phyloP scores from a whole-genome alignment of 1,140 invertebrate species.

The Saccostrea echinata region DNA sequence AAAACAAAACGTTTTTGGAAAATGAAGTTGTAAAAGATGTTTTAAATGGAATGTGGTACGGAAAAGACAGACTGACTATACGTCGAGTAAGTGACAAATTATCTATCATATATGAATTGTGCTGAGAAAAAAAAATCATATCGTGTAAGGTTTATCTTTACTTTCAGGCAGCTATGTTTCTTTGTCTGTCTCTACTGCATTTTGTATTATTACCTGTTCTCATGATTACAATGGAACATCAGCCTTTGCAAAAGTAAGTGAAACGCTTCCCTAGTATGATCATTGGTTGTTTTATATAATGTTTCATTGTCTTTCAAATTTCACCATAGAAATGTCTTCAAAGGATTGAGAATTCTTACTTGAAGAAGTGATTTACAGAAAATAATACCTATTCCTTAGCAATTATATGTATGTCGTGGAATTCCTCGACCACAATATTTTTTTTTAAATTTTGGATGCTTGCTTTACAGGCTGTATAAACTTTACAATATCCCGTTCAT shows the following conservation, averaged over 20 bases:
- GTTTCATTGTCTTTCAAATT: no score
- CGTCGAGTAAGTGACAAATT: neutral
- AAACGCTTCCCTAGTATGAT: neutral
- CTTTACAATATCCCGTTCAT: neutral
- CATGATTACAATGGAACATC: neutral
- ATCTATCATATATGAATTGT: neutral
- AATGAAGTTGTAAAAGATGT: constrained; percentile 19
- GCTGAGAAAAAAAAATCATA: neutral
- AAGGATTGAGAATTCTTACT: no score
- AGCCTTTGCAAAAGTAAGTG: neutral
- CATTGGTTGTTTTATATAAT: neutral
- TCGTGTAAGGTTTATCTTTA: neutral
- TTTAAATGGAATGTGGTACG: constrained; percentile 23
- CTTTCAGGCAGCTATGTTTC: neutral
- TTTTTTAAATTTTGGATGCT: neutral
- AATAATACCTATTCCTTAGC: no score
- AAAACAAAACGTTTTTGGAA: constrained; percentile 18
- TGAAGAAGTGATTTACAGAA: no score
- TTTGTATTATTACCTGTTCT: neutral
- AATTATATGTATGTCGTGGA: no score
- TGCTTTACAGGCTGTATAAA: neutral
- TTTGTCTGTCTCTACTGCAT: neutral
- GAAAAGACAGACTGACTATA: neutral
- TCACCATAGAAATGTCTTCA: no score
- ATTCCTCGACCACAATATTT: no score